Percentiles rank a stretch among this genome's conserved stretches.
These are phyloP conservation scores for Benthosema pterotum DNA, from an alignment of 2,797 vertebrate species.

Conservation along the genomic window DNA sequence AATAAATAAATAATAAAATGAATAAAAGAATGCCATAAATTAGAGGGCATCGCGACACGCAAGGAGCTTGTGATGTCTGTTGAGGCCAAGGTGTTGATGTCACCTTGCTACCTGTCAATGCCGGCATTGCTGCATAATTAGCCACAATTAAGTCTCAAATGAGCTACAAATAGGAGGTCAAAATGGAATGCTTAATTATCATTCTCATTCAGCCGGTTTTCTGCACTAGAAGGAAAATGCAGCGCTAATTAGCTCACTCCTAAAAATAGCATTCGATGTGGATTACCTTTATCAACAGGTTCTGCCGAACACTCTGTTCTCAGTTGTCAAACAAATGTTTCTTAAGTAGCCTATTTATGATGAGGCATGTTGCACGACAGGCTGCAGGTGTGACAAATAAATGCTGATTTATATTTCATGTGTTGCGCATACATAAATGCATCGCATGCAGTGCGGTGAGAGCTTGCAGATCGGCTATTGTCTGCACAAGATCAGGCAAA, in stretches of 20 bases:
- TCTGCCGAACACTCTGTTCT: conserved; percentile 19
- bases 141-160: conserved; percentile 54
- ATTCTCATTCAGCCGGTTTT: conserved; percentile 56
- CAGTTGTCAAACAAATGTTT: conserved; percentile 17
- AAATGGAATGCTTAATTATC: conserved; percentile 62
- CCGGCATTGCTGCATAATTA: conserved; percentile 57
- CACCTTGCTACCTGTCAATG: conserved; percentile 49
- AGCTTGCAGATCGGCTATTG: too few relatives aligned
- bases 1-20: too few relatives aligned
- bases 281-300: conserved; percentile 43
- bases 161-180: conserved; percentile 53
- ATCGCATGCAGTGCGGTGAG: too few relatives aligned
- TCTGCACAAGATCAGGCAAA: background rate
- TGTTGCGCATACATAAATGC: too few relatives aligned
- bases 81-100: conserved; percentile 38
- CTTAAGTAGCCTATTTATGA: conserved; percentile 11
- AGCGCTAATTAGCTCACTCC: conserved; percentile 44
- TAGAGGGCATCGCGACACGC: too few relatives aligned
- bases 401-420: too few relatives aligned
- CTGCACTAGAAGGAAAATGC: conserved; percentile 34
- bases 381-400: conserved; percentile 4
- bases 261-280: conserved; percentile 45
- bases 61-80: conserved; percentile 16
- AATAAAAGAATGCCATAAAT: too few relatives aligned
- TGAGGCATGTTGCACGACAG: background rate